Evolutionary conservation across 1,140 invertebrate species (phyloP).

Genomic region (Xylocopa sonorina): DNA sequence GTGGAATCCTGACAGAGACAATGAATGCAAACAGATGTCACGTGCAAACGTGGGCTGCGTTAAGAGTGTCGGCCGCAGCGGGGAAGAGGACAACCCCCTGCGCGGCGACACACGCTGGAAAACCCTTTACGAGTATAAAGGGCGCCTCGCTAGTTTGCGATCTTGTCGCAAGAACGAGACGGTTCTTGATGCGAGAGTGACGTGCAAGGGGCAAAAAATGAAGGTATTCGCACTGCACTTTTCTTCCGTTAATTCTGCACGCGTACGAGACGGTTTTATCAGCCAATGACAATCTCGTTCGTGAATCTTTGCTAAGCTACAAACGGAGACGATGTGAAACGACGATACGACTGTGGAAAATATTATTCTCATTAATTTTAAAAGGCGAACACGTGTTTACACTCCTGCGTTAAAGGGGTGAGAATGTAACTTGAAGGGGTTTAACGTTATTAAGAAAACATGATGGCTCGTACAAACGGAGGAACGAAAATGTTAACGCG

Average conservation of each 20-base stretch:
- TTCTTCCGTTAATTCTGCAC: neutral
- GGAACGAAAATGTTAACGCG: no score
- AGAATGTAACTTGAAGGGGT: no score
- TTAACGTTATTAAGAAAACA: no score
- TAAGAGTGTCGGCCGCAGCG: slow-evolving; percentile 30
- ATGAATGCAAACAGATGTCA: slow-evolving; percentile 39
- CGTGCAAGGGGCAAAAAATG: neutral
- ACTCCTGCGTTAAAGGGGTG: no score
- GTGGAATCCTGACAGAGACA: slow-evolving; percentile 18
- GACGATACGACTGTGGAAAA: neutral
- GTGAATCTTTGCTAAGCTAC: neutral
- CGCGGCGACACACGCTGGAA: neutral
- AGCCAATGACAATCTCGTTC: neutral
- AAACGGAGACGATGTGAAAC: neutral
- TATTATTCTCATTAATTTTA: neutral
- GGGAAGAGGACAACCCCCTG: slow-evolving; percentile 15
- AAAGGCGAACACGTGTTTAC: no score
- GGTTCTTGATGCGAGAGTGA: slow-evolving; percentile 34
- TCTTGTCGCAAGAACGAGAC: slow-evolving; percentile 56
- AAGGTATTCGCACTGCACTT: neutral
- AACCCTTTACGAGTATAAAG: neutral
- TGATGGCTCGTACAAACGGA: no score
- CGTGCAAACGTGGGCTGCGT: slow-evolving; percentile 24
- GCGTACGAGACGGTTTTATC: neutral
- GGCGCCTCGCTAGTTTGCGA: slow-evolving; percentile 18